Base-by-base conservation (phyloP, 2,888 invertebrate species). In the Pachymerium ferrugineum region DNA sequence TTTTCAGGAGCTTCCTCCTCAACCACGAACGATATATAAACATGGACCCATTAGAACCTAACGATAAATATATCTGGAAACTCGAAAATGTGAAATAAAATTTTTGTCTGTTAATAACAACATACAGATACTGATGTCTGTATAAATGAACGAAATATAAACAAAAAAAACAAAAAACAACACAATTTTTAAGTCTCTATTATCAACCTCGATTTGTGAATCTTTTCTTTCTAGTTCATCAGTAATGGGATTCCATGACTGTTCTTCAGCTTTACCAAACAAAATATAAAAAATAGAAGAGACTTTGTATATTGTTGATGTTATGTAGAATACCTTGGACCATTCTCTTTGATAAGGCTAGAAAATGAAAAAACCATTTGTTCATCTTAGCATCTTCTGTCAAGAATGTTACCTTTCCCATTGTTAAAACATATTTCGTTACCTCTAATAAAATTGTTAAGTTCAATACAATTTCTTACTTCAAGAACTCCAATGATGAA, bases 361-460 rank as follows among this genome's bases (percentile, higher is more conserved):
- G n/a, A n/a, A n/a, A 8, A 38, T 8, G n/a, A 4, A 38, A n/a
- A 38, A 38, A 6, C 3, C 14, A 67, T 6, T 28, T 4, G 19
- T 16, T 28, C 14, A 6, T 16, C 3, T n/a, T 10, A 12, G 4
- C 19, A 12, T 38, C 3, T n/a, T 12, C 16, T 12, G 14, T 67
- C 4, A 67, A 10, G 3, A 67, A 67, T 3, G 3, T 67, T 86
- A 92, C 92, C 81, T 91, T 89, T 79, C 86, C 86, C 78, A 89
- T 86, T 70, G 92, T 90, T 67, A 93, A 87, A 74, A 85, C 82
- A 14, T n/a, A n/a, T n/a, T n/a, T n/a, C n/a, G n/a, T n/a, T n/a
- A n/a, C n/a, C n/a, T n/a, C n/a, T n/a, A n/a, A n/a, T n/a, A n/a
- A n/a, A n/a, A n/a, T n/a, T n/a, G n/a, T n/a, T n/a, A n/a, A n/a